phyloP scores from a whole-genome alignment of 2,888 invertebrate genomes.

The Eupithecia pulchellata region DNA sequence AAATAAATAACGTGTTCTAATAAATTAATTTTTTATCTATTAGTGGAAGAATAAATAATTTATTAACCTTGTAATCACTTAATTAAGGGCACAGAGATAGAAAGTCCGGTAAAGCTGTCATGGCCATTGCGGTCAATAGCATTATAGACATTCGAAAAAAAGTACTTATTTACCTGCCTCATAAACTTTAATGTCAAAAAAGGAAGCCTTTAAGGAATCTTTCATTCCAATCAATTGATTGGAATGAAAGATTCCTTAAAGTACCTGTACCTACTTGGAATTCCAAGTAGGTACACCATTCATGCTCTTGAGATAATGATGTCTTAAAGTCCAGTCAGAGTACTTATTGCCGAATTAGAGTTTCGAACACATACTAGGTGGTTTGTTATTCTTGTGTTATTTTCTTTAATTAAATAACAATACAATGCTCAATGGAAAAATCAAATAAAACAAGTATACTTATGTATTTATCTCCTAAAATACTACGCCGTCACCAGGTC shows the following conservation, averaged over 20 bases:
- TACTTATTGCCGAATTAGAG: slow-evolving; percentile 1
- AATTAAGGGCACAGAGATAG: too few species aligned
- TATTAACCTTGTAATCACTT: not conserved
- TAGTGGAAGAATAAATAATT: not conserved
- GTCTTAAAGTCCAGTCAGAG: slow-evolving; percentile 6
- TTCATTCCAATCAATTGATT: not conserved
- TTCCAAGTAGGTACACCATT: not conserved
- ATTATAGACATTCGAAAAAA: too few species aligned
- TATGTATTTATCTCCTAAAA: too few species aligned
- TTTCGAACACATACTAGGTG: not conserved
- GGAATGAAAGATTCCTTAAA: not conserved
- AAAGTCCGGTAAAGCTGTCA: too few species aligned
- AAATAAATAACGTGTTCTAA: too few species aligned
- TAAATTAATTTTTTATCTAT: too few species aligned
- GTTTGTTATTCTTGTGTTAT: not conserved
- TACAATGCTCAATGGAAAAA: too few species aligned
- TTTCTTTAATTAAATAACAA: too few species aligned
- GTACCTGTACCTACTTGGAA: too few species aligned
- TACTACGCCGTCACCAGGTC: too few species aligned
- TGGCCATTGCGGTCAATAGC: too few species aligned
- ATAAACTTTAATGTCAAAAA: not conserved
- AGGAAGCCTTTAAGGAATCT: not conserved
- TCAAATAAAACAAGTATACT: too few species aligned
- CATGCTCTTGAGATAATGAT: slow-evolving; percentile 22
- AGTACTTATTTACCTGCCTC: not conserved